Evolutionary conservation across 2,797 vertebrate species (phyloP), one percentile per base, ranked within the genome.

Genomic region (Ataeniobius toweri): DNA sequence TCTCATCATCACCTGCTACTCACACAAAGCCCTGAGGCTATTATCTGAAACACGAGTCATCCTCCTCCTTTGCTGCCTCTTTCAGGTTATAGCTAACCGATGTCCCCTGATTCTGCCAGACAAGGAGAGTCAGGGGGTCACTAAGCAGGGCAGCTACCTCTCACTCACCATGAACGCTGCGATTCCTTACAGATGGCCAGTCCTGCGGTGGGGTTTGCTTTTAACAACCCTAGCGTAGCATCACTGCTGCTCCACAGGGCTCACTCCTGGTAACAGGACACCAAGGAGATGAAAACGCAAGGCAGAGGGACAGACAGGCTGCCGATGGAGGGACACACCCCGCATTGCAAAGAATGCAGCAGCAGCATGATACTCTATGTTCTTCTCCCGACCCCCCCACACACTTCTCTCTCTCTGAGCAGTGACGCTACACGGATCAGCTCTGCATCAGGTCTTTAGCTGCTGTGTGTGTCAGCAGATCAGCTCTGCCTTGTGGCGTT

Each of bases 131-230:
- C 80, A 61, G 69, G 0, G 72, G 84, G 81, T 84, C 74, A 59
- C 36, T 31, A 0, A 18, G 73, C 59, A 73, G 12, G 69, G 10
- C n/a, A 2, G 74, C 50, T 20, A 79, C 85, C 59, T 85, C 85
- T 90, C 86, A 91, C 96, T 96, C 93, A 96, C 96, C 96, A 96
- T 96, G 96, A 96, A 96, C 88, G 94, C 95, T 93, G 94, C 90
- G 18, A 86, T 93, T 93, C 91, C 88, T 94, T 76, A 90, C 85
- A 90, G 92, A 82, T 82, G 28, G 83, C 79, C 85, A 84, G 89
- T 93, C 91, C 92, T 91, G 93, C 85, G 61, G 87, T 80, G 82
- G 82, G 83, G 80, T 75, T 87, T 0, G 55, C 84, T 77, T 82
- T 77, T 53, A 87, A 84, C 36, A 89, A 82, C 81, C 83, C 85